phyloP scores from a whole-genome alignment of 2,888 invertebrate species.

The Drosophila affinis region DNA sequence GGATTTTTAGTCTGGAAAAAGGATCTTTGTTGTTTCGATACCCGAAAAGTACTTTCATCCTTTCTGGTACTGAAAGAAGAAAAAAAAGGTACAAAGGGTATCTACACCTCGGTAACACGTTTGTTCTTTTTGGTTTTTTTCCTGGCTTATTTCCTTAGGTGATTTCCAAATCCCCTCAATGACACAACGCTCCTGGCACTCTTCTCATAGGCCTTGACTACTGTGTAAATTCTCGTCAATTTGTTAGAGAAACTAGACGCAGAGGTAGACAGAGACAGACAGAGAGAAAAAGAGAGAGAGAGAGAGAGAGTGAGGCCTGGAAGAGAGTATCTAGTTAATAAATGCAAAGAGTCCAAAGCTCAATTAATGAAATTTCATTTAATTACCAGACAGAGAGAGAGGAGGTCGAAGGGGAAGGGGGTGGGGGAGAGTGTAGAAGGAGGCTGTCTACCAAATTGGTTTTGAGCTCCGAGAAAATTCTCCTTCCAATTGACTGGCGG shows the following conservation, averaged over 20 bases:
- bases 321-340: slow-evolving; percentile 45
- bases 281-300: neutral
- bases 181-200: neutral
- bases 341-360: slow-evolving; percentile 59
- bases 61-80: no score
- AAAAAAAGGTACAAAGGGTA: no score
- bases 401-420: slow-evolving; percentile 23
- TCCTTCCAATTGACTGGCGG: slow-evolving; percentile 26
- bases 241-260: neutral
- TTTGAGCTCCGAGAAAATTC: slow-evolving; percentile 21
- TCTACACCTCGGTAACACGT: no score
- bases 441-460: neutral
- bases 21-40: no score
- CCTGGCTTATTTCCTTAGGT: no score
- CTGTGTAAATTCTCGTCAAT: slow-evolving; percentile 11
- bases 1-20: no score
- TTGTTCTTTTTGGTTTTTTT: no score
- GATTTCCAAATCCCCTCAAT: neutral
- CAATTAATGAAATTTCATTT: slow-evolving; percentile 72
- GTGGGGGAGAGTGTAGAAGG: slow-evolving; percentile 29
- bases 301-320: neutral
- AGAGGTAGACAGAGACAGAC: neutral
- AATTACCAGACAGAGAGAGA: slow-evolving; percentile 59
- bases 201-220: slow-evolving; percentile 9
- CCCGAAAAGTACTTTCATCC: no score